Conservation (phyloP, 2,888 invertebrate species). For the Nineta flava region DNA sequence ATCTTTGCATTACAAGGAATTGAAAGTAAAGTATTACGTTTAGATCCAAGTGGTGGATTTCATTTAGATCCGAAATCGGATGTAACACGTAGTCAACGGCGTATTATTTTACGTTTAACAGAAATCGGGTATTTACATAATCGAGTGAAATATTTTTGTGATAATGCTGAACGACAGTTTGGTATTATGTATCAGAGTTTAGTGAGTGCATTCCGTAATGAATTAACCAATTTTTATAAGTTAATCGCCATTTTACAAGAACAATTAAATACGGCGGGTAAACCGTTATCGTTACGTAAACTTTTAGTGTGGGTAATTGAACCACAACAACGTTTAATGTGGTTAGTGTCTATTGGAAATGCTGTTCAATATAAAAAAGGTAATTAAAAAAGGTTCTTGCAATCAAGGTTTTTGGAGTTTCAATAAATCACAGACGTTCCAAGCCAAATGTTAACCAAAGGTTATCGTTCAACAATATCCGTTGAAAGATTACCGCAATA, state of each 20-base stretch:
- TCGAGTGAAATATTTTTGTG: conserved; percentile 60
- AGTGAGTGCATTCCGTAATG: conserved; percentile 66
- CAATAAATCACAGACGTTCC: too few relatives aligned
- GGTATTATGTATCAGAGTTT: conserved; percentile 77
- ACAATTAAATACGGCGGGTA: conserved; percentile 40
- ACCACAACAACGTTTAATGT: conserved; percentile 62
- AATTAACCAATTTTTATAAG: conserved; percentile 77
- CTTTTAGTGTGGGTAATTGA: conserved; percentile 72
- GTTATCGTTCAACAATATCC: too few relatives aligned
- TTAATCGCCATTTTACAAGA: conserved; percentile 77
- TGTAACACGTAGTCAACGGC: conserved; percentile 38
- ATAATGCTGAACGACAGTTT: conserved; percentile 44
- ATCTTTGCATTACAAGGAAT: conserved; percentile 82
- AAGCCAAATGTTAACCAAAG: too few relatives aligned
- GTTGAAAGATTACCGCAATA: too few relatives aligned
- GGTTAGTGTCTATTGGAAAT: conserved; percentile 69
- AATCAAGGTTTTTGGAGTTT: too few relatives aligned
- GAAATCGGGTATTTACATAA: conserved; percentile 72
- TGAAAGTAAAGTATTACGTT: conserved; percentile 55
- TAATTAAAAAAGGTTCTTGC: conserved; percentile 12
- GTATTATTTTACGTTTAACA: conserved; percentile 55
- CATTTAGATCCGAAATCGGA: conserved; percentile 39
- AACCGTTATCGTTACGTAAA: conserved; percentile 46
- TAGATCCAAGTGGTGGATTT: conserved; percentile 46
- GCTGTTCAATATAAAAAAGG: conserved; percentile 65